These are phyloP conservation scores for Ornithoptera priamus DNA, from an alignment of 2,888 invertebrate species.

Conservation along the genomic window DNA sequence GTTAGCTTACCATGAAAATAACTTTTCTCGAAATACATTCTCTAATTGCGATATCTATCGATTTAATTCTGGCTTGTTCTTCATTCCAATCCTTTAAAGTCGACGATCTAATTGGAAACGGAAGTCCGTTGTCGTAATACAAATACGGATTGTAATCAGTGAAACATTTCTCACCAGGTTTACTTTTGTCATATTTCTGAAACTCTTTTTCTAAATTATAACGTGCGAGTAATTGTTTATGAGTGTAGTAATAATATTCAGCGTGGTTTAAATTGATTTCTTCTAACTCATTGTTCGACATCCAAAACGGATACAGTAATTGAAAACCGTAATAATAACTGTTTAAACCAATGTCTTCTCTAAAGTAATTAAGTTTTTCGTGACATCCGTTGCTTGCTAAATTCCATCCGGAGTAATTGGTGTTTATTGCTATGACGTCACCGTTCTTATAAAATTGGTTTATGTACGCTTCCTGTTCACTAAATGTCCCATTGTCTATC, in stretches of 20 bases:
- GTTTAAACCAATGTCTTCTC: constrained; percentile 82
- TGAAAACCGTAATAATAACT: constrained; percentile 80
- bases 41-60: constrained; percentile 62
- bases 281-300: constrained; percentile 71
- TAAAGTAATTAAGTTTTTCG: constrained; percentile 80
- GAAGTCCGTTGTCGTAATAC: constrained; percentile 64
- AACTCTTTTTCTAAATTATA: constrained; percentile 61
- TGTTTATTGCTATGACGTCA: constrained; percentile 52
- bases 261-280: constrained; percentile 56
- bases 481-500: constrained; percentile 43
- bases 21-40: constrained; percentile 65
- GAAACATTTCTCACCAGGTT: constrained; percentile 39
- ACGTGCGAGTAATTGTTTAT: constrained; percentile 63
- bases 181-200: constrained; percentile 39
- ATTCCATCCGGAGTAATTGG: constrained; percentile 77
- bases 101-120: constrained; percentile 59
- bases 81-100: constrained; percentile 47
- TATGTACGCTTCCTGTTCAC: constrained; percentile 42
- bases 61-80: constrained; percentile 53
- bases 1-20: constrained; percentile 57
- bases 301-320: constrained; percentile 80
- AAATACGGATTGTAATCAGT: constrained; percentile 58
- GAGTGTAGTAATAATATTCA: constrained; percentile 63
- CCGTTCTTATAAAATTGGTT: constrained; percentile 50
- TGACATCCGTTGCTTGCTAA: constrained; percentile 67